Evolutionary conservation across 2,113 vertebrate genomes (phyloP).

Genomic region (Merops nubicus): DNA sequence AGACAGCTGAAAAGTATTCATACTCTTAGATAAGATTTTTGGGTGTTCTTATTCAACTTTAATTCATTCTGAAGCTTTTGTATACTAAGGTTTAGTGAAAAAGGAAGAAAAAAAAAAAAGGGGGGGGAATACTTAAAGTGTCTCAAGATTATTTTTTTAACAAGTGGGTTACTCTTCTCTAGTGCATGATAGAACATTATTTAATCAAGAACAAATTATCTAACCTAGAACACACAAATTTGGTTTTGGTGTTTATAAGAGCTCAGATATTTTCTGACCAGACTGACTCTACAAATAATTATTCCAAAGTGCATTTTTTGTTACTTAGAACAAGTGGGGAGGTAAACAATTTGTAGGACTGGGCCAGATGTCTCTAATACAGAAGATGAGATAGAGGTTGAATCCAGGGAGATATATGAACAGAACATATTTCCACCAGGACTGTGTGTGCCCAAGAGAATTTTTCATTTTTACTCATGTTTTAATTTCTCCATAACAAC

Average conservation of each 20-base stretch:
- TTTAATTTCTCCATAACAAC: not conserved
- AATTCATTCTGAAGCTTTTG: not conserved
- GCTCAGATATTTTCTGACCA: not conserved
- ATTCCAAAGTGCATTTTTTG: not conserved
- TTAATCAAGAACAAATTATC: not conserved
- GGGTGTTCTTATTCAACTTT: not conserved
- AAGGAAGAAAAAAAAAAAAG: no score
- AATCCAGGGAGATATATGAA: not conserved
- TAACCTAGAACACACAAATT: not conserved
- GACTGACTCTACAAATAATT: not conserved
- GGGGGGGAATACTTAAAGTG: not conserved
- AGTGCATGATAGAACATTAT: not conserved
- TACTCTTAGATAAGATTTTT: not conserved
- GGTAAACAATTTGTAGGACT: not conserved
- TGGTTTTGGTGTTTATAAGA: not conserved
- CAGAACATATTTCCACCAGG: not conserved
- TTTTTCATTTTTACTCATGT: not conserved
- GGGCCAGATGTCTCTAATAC: not conserved
- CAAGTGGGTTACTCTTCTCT: not conserved
- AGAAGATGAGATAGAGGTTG: not conserved
- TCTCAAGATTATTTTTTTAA: not conserved
- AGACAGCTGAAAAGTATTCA: not conserved
- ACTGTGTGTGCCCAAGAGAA: not conserved
- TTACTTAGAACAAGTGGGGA: not conserved
- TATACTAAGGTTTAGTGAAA: not conserved